These are phyloP conservation scores for Heterotis niloticus DNA, from an alignment of 2,113 vertebrate genomes.

Conservation along the genomic window DNA sequence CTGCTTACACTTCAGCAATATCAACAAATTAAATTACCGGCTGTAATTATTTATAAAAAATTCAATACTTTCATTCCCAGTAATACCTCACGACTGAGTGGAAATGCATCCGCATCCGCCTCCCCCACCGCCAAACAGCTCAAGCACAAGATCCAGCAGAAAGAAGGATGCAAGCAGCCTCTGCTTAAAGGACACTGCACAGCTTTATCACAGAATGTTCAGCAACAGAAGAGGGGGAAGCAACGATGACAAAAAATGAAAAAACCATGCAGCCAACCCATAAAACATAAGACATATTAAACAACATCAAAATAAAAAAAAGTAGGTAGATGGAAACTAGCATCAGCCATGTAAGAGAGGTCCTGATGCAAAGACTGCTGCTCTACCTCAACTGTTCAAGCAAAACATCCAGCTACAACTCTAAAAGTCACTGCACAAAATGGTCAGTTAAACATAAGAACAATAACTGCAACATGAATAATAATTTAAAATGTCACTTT, in stretches of 20 bases:
- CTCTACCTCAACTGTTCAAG: too few species aligned
- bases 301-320: background rate
- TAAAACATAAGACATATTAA: background rate
- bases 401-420: too few species aligned
- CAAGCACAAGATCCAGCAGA: background rate
- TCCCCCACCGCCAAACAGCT: background rate
- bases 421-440: too few species aligned
- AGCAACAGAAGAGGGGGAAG: background rate
- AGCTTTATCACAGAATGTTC: background rate
- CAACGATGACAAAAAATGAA: too few species aligned
- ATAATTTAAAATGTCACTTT: too few species aligned
- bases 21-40: slow-evolving; percentile 28
- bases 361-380: too few species aligned
- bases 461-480: too few species aligned
- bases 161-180: background rate
- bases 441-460: too few species aligned
- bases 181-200: background rate
- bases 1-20: slow-evolving; percentile 19
- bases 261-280: background rate
- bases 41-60: slow-evolving; percentile 30
- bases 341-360: too few species aligned
- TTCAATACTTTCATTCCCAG: slow-evolving; percentile 14
- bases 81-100: slow-evolving; percentile 16
- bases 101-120: too few species aligned
- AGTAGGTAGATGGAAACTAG: background rate